A percentile compares a stretch with the other conserved stretches of the same genome.
phyloP scores from a whole-genome alignment of 2,113 vertebrate genomes.

The Cyphomyrus plagiostoma region DNA sequence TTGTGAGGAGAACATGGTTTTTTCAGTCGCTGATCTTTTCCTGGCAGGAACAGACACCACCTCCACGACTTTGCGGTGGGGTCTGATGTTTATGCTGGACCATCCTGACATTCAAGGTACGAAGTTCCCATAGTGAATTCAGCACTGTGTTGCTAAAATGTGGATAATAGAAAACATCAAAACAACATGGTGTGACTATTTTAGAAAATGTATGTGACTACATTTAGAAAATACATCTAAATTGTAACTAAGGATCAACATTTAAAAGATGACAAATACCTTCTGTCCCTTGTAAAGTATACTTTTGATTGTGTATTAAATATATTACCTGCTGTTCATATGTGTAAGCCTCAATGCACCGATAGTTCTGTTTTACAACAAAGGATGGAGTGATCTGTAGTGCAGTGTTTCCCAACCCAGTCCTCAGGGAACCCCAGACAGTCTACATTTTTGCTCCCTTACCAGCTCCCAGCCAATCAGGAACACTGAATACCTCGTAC shows the following conservation, averaged over 20 bases:
- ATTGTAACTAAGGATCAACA: background rate
- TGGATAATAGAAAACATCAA: background rate
- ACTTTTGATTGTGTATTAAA: background rate
- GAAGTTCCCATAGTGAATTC: background rate
- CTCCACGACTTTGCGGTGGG: conserved; percentile 58
- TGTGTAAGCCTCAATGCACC: background rate
- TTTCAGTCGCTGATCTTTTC: conserved; percentile 56
- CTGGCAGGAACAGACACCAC: conserved; percentile 63
- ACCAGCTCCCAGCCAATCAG: too few species aligned
- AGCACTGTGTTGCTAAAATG: background rate
- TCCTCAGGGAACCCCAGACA: too few species aligned
- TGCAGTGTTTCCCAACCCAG: too few species aligned
- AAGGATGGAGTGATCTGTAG: too few species aligned
- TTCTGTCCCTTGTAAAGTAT: background rate
- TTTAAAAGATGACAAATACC: background rate
- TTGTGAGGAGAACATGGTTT: conserved; percentile 57
- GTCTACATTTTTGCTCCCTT: too few species aligned
- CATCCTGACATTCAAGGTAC: conserved; percentile 48
- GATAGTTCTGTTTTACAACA: background rate
- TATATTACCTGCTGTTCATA: background rate
- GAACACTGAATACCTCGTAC: too few species aligned
- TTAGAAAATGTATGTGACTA: background rate
- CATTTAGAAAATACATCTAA: background rate
- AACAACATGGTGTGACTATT: background rate
- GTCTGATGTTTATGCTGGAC: conserved; percentile 58